Evolutionary conservation across 2,797 vertebrate genomes (phyloP).

Genomic region (Diglossa cyanea): DNA sequence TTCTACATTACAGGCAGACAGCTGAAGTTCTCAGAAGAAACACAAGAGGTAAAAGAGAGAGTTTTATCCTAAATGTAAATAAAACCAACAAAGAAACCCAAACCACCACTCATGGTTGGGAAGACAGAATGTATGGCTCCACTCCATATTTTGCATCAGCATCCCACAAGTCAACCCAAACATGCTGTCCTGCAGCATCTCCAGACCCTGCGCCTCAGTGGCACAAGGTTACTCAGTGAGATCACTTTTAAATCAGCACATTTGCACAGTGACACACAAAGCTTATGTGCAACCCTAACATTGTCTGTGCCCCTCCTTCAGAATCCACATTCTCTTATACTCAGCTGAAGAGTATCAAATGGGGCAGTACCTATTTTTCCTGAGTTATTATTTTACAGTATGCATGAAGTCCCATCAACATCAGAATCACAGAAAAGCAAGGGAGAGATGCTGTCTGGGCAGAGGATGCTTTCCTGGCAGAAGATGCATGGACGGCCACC

Average conservation of each 20-base stretch:
- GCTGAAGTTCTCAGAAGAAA: background rate
- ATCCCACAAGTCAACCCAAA: background rate
- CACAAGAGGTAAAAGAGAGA: background rate
- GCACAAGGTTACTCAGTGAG: background rate
- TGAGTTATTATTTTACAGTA: accelerated
- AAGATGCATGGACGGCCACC: accelerated
- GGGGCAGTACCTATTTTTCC: background rate
- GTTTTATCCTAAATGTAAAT: background rate
- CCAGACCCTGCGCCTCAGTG: background rate
- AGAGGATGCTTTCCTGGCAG: background rate
- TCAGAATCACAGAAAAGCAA: background rate
- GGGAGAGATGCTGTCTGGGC: background rate
- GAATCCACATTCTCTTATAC: accelerated
- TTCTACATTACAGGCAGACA: background rate
- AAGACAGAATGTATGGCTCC: background rate
- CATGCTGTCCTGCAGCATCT: background rate
- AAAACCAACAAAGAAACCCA: background rate
- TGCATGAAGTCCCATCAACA: accelerated
- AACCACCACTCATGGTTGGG: background rate
- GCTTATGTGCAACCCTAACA: background rate
- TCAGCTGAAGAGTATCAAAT: background rate
- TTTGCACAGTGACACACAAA: background rate
- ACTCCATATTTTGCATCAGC: background rate
- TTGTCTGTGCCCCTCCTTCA: background rate
- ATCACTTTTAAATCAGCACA: background rate